Percentiles rank a stretch among this genome's conserved stretches.
These are phyloP conservation scores for Brotogeris chrysoptera DNA, from an alignment of 2,797 vertebrate species.

Conservation along the genomic window DNA sequence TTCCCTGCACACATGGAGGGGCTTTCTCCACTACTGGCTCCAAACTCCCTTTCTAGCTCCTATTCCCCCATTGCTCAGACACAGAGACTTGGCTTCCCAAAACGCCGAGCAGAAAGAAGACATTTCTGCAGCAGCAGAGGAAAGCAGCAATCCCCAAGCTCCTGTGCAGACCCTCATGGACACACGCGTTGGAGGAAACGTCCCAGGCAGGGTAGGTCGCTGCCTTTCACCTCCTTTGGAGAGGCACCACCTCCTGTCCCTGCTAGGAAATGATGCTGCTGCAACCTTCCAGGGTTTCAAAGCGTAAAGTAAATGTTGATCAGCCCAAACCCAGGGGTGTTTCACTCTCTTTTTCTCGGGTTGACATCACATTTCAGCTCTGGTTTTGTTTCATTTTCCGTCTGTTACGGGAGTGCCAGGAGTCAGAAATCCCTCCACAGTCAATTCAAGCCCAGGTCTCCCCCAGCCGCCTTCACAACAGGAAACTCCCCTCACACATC, in stretches of 20 bases:
- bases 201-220: not conserved
- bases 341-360: not conserved
- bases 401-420: fast-evolving
- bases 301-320: not conserved
- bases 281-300: not conserved
- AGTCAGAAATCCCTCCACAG: not conserved
- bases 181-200: fast-evolving
- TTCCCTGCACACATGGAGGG: not conserved
- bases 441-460: not conserved
- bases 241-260: not conserved
- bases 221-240: not conserved
- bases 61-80: not conserved
- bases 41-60: not conserved
- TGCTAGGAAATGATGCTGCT: not conserved
- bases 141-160: not conserved
- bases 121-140: not conserved
- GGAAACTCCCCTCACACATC: not conserved
- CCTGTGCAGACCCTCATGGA: not conserved
- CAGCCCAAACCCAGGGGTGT: not conserved
- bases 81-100: not conserved
- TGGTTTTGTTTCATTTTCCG: not conserved
- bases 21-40: not conserved
- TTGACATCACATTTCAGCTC: not conserved
- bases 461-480: not conserved
- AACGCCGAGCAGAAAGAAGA: fast-evolving